These are phyloP conservation scores for Aplochiton taeniatus DNA, from an alignment of 2,797 vertebrate species.

Conservation along the genomic window DNA sequence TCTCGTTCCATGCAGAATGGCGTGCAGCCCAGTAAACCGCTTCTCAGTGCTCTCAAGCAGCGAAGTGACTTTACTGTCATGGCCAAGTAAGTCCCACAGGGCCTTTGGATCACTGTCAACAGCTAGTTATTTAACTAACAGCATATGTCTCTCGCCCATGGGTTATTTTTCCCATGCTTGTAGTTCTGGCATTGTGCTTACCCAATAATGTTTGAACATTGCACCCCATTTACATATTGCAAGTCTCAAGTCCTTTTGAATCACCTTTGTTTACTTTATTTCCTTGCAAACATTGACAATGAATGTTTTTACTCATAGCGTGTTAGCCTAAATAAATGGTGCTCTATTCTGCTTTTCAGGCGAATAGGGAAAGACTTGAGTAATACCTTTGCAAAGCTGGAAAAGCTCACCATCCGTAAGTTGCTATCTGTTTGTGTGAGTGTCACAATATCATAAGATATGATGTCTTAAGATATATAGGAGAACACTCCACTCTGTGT, in stretches of 20 bases:
- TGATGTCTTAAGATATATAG: too few species aligned
- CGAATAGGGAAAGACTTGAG: slow-evolving; percentile 94
- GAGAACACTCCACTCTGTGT: background rate
- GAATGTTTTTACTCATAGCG: background rate
- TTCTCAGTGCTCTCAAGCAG: slow-evolving; percentile 81
- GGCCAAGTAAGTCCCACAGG: slow-evolving; percentile 86
- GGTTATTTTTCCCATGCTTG: too few species aligned
- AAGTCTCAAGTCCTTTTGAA: too few species aligned
- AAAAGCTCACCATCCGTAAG: slow-evolving; percentile 95
- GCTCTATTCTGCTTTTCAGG: slow-evolving; percentile 65
- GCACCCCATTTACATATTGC: too few species aligned
- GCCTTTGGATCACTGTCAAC: background rate
- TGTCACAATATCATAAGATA: too few species aligned
- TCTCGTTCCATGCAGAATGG: slow-evolving; percentile 79
- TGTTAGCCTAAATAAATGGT: background rate
- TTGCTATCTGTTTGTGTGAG: slow-evolving; percentile 19
- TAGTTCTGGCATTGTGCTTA: too few species aligned
- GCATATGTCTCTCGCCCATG: background rate
- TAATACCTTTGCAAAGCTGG: slow-evolving; percentile 94
- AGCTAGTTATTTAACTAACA: background rate
- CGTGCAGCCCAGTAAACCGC: slow-evolving; percentile 80
- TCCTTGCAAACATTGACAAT: background rate
- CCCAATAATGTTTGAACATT: too few species aligned
- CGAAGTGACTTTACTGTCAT: slow-evolving; percentile 93
- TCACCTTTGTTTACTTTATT: too few species aligned